These are phyloP conservation scores for Sula dactylatra DNA, from an alignment of 2,113 vertebrate genomes.

Conservation along the genomic window DNA sequence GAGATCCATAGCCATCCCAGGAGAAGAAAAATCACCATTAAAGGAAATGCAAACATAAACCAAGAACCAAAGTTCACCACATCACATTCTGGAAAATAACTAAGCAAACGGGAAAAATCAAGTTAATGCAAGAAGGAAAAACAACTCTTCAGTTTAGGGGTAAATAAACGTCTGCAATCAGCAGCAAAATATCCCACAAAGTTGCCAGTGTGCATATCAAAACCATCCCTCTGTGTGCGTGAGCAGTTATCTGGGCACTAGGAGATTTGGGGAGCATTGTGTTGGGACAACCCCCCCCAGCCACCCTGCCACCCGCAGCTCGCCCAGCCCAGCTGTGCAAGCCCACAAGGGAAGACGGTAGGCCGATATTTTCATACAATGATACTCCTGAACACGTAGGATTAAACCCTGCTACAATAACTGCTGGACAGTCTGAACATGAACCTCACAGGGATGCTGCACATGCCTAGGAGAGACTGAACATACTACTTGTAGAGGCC, in stretches of 20 bases:
- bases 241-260: background rate
- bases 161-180: slow-evolving; percentile 10
- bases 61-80: slow-evolving; percentile 95
- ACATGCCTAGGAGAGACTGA: background rate
- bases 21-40: slow-evolving; percentile 91
- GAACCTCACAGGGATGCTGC: background rate
- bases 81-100: slow-evolving; percentile 93
- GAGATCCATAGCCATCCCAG: slow-evolving; percentile 93
- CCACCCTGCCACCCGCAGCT: background rate
- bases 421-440: background rate
- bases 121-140: slow-evolving; percentile 49
- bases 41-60: slow-evolving; percentile 95
- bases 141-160: background rate
- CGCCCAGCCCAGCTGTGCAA: background rate
- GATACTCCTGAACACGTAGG: background rate
- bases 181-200: background rate
- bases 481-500: background rate
- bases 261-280: fast-evolving
- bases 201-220: background rate
- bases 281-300: background rate
- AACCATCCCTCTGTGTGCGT: background rate
- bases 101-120: slow-evolving; percentile 64
- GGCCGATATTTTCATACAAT: background rate
- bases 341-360: background rate
- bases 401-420: background rate